Percentiles rank a stretch among this genome's conserved stretches.
Conservation (phyloP, 2,797 vertebrate species). For the Picus viridis region DNA sequence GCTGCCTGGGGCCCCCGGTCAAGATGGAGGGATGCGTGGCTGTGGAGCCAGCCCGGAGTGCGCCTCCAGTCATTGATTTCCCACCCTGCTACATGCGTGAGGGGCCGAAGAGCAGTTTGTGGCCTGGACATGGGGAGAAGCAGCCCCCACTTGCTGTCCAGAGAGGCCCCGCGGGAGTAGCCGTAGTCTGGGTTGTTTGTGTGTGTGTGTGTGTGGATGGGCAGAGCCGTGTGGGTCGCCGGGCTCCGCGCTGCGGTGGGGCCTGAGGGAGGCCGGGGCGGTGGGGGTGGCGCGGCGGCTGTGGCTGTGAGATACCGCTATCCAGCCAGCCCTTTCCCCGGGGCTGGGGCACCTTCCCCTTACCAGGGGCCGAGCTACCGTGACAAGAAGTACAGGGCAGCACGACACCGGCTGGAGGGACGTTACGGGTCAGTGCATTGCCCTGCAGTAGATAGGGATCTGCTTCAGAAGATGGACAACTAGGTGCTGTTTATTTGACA, state of each 20-base stretch:
- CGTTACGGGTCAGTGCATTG: too few relatives aligned
- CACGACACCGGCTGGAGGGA: background rate
- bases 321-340: background rate
- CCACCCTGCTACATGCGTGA: background rate
- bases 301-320: background rate
- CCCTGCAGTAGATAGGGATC: fast-evolving
- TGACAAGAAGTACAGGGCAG: background rate
- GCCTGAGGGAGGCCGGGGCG: background rate
- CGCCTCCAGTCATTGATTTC: background rate
- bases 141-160: too few relatives aligned
- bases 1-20: background rate
- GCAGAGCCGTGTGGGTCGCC: background rate
- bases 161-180: background rate
- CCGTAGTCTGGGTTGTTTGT: background rate
- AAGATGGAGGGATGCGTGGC: background rate
- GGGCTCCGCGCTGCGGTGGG: background rate
- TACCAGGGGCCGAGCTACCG: background rate
- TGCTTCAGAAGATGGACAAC: background rate
- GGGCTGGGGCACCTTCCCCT: background rate
- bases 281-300: background rate
- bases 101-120: background rate
- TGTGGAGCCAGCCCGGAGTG: background rate
- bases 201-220: background rate
- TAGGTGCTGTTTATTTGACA: background rate
- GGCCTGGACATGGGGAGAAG: background rate